phyloP scores from a whole-genome alignment of 1,140 invertebrate species.

The Dendroctonus valens region DNA sequence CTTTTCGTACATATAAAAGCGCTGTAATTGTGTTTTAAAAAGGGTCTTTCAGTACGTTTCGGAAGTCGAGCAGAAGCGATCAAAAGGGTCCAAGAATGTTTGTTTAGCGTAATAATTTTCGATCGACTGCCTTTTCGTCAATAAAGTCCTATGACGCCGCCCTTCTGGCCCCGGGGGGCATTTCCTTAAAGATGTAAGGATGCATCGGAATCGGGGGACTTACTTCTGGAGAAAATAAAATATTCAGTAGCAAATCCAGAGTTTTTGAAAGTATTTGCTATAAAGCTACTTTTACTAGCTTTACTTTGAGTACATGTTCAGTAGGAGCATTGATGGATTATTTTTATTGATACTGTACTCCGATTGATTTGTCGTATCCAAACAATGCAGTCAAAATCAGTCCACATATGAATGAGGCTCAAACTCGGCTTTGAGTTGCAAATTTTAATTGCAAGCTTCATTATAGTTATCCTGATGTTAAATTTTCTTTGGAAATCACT shows the following conservation, averaged over 20 bases:
- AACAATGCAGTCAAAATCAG: too few relatives aligned
- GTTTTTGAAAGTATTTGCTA: conserved; percentile 11
- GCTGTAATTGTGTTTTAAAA: conserved; percentile 28
- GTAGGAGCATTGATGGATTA: too few relatives aligned
- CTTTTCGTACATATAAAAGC: background rate
- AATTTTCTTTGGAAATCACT: too few relatives aligned
- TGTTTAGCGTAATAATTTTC: conserved; percentile 37
- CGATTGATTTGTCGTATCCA: too few relatives aligned
- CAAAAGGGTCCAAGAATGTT: conserved; percentile 29
- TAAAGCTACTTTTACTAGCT: too few relatives aligned
- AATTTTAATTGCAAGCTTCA: too few relatives aligned
- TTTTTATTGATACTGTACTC: too few relatives aligned
- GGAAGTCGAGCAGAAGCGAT: conserved; percentile 21
- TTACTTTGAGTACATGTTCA: too few relatives aligned
- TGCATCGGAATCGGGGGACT: conserved; percentile 28
- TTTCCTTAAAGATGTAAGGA: conserved; percentile 29
- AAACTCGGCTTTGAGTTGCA: too few relatives aligned
- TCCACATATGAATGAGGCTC: too few relatives aligned
- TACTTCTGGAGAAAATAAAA: conserved; percentile 21
- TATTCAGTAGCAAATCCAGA: conserved; percentile 23
- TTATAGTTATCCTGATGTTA: too few relatives aligned
- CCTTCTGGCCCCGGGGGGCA: conserved; percentile 17
- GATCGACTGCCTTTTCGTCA: conserved; percentile 35
- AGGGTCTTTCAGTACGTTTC: conserved; percentile 12
- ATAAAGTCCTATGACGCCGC: conserved; percentile 29